phyloP scores from a whole-genome alignment of 2,888 invertebrate genomes.

The Drosophila nigritarsus region DNA sequence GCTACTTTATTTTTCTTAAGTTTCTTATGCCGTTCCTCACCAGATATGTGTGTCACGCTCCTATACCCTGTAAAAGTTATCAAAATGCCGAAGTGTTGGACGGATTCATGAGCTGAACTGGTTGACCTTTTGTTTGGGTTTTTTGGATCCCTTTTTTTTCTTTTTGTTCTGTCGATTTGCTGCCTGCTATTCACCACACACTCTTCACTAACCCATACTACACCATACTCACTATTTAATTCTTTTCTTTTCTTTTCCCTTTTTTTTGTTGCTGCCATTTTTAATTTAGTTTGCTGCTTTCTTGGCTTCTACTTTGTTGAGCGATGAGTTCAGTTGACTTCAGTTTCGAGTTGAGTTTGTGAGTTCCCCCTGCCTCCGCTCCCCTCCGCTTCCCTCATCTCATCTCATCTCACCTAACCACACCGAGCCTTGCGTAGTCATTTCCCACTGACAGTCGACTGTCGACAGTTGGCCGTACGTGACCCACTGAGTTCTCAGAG shows the following conservation, averaged over 20 bases:
- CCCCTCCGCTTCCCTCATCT: background rate
- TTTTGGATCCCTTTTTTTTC: background rate
- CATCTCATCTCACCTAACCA: background rate
- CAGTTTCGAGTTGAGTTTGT: conserved; percentile 12
- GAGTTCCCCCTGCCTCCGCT: background rate
- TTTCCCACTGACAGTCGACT: conserved; percentile 47
- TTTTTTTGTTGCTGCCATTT: conserved; percentile 21
- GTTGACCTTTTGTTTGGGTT: conserved; percentile 12
- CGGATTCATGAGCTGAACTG: conserved; percentile 24
- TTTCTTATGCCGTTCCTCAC: background rate
- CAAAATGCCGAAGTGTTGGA: conserved; percentile 32
- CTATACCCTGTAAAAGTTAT: background rate
- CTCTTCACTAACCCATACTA: background rate
- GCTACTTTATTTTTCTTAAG: background rate
- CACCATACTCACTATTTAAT: conserved; percentile 23
- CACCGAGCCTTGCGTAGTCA: conserved; percentile 2
- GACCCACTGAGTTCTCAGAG: conserved; percentile 34
- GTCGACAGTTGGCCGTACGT: conserved; percentile 56
- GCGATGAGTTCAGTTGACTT: conserved; percentile 26
- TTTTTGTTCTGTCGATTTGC: conserved; percentile 7
- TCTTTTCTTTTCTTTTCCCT: conserved; percentile 2
- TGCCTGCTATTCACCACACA: conserved; percentile 8
- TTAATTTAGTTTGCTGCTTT: conserved; percentile 61
- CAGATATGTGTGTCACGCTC: conserved; percentile 17
- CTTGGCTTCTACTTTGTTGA: conserved; percentile 47